phyloP scores from a whole-genome alignment of 2,113 vertebrate species.

The Gobio gobio region DNA sequence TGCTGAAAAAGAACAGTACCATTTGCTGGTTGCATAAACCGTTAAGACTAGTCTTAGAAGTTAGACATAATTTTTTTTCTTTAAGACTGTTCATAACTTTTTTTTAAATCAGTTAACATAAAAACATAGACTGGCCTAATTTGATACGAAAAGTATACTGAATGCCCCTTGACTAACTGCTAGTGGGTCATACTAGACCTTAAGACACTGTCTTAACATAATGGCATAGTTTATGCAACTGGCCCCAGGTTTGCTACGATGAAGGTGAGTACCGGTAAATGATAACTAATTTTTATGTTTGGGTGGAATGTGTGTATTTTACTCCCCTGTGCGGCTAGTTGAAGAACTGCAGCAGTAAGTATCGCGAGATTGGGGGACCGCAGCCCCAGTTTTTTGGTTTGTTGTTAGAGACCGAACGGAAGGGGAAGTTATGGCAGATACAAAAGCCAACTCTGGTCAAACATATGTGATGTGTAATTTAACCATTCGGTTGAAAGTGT shows the following conservation, averaged over 20 bases:
- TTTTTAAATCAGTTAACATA: too few species aligned
- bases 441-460: not conserved
- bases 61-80: too few species aligned
- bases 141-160: too few species aligned
- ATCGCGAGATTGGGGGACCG: slow-evolving; percentile 47
- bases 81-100: too few species aligned
- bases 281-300: not conserved
- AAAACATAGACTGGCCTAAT: too few species aligned
- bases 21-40: too few species aligned
- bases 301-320: not conserved
- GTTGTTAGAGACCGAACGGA: slow-evolving; percentile 13
- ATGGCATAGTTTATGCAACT: too few species aligned
- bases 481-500: not conserved
- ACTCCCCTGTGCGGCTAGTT: slow-evolving; percentile 21
- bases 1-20: too few species aligned
- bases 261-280: not conserved
- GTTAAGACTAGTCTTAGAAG: too few species aligned
- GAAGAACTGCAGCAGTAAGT: slow-evolving; percentile 12
- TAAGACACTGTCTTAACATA: too few species aligned
- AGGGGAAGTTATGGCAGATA: slow-evolving; percentile 52
- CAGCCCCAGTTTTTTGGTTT: not conserved
- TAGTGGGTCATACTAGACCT: too few species aligned
- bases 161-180: too few species aligned
- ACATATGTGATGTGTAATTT: not conserved
- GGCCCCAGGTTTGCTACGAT: not conserved